Evolutionary conservation across 2,797 vertebrate genomes (phyloP), one percentile per base, ranked within the genome.

Genomic region (Bradypodion ventrale): DNA sequence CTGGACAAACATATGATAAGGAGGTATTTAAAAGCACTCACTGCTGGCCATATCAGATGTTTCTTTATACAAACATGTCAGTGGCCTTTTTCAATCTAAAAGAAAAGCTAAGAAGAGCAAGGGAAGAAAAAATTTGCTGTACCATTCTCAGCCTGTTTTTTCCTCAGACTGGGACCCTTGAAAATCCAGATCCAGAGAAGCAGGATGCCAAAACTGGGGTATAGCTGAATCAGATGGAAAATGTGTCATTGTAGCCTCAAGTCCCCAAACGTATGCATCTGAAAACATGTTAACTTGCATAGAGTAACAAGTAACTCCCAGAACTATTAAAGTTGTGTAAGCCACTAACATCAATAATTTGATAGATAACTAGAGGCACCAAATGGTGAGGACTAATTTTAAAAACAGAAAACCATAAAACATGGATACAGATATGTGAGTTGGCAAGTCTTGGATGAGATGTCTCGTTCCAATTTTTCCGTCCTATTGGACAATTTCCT

Each of bases 1-100:
- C 99, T 99, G 93, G 29, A 83, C 3, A 87, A 87, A 37, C 0
- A 27, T 85, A 80, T 15, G 75, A 60, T 29, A 37, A 10, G 49
- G 25, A 59, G 25, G 69, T 10, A 6, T 75, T 68, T 59, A 63
- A 15, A 60, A 66, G 25, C 12, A 79, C 16, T 72, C 80, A 82
- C 44, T 52, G 60, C n/a, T 16, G 13, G 37, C n/a, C 46, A 59
- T 9, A 15, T n/a, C 68, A 59, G 66, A 56, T 66, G 49, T 5
- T 66, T 1, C 40, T n/a, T 1, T 75, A 1, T 49, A 5, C 13
- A 72, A 44, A 9, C 44, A 12, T 70, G 7, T 10, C 49, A n/a
- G 62, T 65, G n/a, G 13, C 46, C 12, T 23, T 32, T 35, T 9
- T 35, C 21, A 21, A 21, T 23, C 21, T 5, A 49, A 37, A 77